A percentile compares a stretch with the other conserved stretches of the same genome.
Evolutionary conservation across 1,140 invertebrate genomes (phyloP).

Genomic region (Temnothorax nylanderi): DNA sequence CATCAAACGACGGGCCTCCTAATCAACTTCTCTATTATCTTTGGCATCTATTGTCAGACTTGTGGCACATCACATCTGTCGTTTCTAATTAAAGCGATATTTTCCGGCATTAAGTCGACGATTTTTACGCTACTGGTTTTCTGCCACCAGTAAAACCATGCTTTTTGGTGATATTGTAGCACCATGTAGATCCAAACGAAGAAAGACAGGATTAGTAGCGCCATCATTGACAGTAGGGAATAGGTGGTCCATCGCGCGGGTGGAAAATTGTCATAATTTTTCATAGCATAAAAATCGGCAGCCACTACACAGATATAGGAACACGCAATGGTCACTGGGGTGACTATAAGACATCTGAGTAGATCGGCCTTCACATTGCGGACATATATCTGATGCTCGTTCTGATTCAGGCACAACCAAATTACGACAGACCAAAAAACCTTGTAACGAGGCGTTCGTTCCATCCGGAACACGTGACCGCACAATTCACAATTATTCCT

Average conservation of each 20-base stretch:
- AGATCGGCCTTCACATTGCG: constrained; percentile 81
- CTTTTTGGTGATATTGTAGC: constrained; percentile 83
- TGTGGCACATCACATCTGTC: constrained; percentile 56
- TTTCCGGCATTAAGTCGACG: constrained; percentile 46
- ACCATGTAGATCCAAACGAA: constrained; percentile 85
- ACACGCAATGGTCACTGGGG: constrained; percentile 84
- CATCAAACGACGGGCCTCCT: constrained; percentile 93
- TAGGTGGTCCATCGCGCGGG: constrained; percentile 84
- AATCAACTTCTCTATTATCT: constrained; percentile 69
- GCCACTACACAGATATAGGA: constrained; percentile 85
- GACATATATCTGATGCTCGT: constrained; percentile 75
- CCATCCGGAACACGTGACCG: constrained; percentile 76
- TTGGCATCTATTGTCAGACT: constrained; percentile 46
- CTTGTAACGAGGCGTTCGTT: constrained; percentile 76
- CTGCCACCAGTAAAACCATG: constrained; percentile 87
- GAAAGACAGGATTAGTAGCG: constrained; percentile 84
- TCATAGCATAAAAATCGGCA: constrained; percentile 84
- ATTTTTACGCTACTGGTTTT: constrained; percentile 84
- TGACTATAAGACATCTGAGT: constrained; percentile 83
- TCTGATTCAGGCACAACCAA: constrained; percentile 75
- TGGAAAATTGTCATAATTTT: constrained; percentile 83
- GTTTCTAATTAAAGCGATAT: constrained; percentile 51
- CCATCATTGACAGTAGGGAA: constrained; percentile 84
- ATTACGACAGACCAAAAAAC: constrained; percentile 73
- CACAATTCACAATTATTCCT: constrained; percentile 83